Base-by-base conservation (phyloP, 2,113 vertebrate genomes). In the Ammodramus savannarum region DNA sequence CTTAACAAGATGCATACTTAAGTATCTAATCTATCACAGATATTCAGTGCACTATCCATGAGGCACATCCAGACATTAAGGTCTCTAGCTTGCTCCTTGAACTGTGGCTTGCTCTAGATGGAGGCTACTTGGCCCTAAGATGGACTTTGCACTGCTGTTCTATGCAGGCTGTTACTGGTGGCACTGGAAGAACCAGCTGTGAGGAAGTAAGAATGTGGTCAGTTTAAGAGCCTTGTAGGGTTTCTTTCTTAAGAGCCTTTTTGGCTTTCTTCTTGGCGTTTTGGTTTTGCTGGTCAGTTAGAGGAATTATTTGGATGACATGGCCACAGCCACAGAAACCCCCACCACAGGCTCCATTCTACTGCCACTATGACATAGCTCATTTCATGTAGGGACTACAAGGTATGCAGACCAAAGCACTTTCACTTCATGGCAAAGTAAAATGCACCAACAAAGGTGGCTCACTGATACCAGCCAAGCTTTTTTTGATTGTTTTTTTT, bases 111-210 rank as follows among this genome's bases (percentile, higher is more conserved):
- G 26, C 43, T 67, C 16, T 48, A 79, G 19, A 29, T 7, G 12
- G 38, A 74, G 73, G 22, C 22, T 68, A 57, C 21, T 22, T 32
- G 48, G 48, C 22, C 3, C 0, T 3, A 43, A 19, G 23, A 82
- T 2, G 17, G 29, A 19, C 36, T 75, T 31, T 0, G 1, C 65
- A 75, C 0, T 8, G 7, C 15, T 54, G 31, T 4, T 83, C 61
- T 36, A 17, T 34, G 31, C 11, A 82, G 48, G 10, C 21, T 51
- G 19, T 21, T 49, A n/a, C 23, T 15, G 43, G 58, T 8, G 10
- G 43, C 21, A 18, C 9, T 4, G 22, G 32, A 51, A 90, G 16
- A 90, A 44, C 16, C 43, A 63, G n/a, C 7, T 6, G 4, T 11
- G 17, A 0, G 23, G 16, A 85, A 80, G 61, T 10, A 26, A 72